These are phyloP conservation scores for Brachionus rubens DNA, from an alignment of 1,140 invertebrate genomes.

Conservation along the genomic window DNA sequence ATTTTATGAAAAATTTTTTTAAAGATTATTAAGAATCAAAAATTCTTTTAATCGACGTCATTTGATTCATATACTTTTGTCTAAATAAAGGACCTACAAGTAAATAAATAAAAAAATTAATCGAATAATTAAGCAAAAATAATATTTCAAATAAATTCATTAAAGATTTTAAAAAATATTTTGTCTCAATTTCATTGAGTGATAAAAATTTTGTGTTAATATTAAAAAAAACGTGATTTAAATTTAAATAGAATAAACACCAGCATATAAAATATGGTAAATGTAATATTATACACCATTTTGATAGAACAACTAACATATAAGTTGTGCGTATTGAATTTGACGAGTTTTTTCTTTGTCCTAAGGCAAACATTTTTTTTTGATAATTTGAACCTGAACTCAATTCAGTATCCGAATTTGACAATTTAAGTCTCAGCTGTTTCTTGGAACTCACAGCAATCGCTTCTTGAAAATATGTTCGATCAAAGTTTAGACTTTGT, in stretches of 20 bases:
- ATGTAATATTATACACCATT: slow-evolving; percentile 32
- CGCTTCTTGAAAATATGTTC: neutral
- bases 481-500: neutral
- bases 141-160: slow-evolving; percentile 27
- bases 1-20: neutral
- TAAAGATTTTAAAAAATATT: slow-evolving; percentile 17
- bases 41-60: slow-evolving; percentile 10
- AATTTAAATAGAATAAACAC: neutral
- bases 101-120: slow-evolving; percentile 36
- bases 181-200: neutral
- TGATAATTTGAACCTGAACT: neutral
- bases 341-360: neutral
- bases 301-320: slow-evolving; percentile 13
- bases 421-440: neutral
- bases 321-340: slow-evolving; percentile 16
- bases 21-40: slow-evolving; percentile 9
- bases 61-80: slow-evolving; percentile 21
- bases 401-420: neutral
- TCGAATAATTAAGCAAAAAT: slow-evolving; percentile 37
- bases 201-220: neutral
- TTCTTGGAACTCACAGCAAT: neutral
- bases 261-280: slow-evolving; percentile 35
- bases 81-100: slow-evolving; percentile 20
- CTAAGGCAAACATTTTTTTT: neutral
- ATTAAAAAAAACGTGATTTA: neutral